phyloP scores from a whole-genome alignment of 2,888 invertebrate genomes.

The Philonicus albiceps region DNA sequence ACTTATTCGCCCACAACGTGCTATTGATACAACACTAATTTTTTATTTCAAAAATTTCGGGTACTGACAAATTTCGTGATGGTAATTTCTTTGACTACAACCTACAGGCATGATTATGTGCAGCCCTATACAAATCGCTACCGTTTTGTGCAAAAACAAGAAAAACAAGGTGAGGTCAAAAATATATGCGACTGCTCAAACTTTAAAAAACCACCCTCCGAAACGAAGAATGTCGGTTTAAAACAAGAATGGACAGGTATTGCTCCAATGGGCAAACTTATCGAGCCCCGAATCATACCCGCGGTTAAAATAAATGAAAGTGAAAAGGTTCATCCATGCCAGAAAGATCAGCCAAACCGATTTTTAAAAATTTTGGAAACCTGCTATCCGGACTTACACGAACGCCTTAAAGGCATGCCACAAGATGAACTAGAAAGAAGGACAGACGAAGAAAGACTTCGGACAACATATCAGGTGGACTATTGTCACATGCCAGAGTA shows the following conservation, averaged over 20 bases:
- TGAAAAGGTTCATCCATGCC: conserved; percentile 50
- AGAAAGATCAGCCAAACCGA: conserved; percentile 58
- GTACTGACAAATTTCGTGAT: background rate
- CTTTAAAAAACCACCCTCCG: background rate
- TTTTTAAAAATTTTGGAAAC: conserved; percentile 58
- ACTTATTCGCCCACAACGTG: background rate
- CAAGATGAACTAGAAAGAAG: conserved; percentile 65
- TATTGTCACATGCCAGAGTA: conserved; percentile 62
- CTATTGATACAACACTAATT: background rate
- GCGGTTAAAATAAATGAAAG: background rate
- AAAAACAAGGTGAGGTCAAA: background rate
- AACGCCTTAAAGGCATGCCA: conserved; percentile 65
- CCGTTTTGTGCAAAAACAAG: background rate
- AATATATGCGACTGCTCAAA: background rate
- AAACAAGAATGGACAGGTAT: conserved; percentile 59
- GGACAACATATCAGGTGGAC: conserved; percentile 69
- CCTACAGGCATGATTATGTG: conserved; percentile 60
- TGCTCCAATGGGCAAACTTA: conserved; percentile 58
- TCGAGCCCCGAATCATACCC: conserved; percentile 58
- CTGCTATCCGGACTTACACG: conserved; percentile 68
- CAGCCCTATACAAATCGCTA: conserved; percentile 52
- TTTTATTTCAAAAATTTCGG: background rate
- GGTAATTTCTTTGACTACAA: conserved; percentile 51
- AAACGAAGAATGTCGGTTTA: background rate
- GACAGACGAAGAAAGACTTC: conserved; percentile 66